These are phyloP conservation scores for Chionodraco myersi DNA, from an alignment of 2,113 vertebrate genomes.

Conservation along the genomic window DNA sequence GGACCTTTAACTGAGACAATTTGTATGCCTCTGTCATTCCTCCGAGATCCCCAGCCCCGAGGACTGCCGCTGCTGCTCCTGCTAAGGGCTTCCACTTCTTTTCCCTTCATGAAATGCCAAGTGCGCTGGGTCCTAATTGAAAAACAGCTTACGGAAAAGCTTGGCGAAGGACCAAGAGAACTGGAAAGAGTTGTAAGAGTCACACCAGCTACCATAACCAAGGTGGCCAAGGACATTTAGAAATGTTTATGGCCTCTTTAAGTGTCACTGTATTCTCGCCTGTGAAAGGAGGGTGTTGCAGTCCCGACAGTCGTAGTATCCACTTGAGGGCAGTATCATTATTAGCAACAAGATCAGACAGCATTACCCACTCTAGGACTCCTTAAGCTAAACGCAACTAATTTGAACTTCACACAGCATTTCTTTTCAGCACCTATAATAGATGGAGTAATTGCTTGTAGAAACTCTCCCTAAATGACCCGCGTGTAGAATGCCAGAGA, in stretches of 20 bases:
- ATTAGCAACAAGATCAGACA: slow-evolving; percentile 18
- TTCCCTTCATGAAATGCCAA: slow-evolving; percentile 65
- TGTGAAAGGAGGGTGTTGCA: slow-evolving; percentile 14
- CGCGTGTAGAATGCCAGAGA: slow-evolving; percentile 30
- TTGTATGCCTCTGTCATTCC: slow-evolving; percentile 67
- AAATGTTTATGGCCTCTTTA: slow-evolving; percentile 58
- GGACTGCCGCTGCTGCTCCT: slow-evolving; percentile 24
- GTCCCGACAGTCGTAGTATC: slow-evolving; percentile 21
- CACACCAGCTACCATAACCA: slow-evolving; percentile 65
- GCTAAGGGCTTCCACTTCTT: slow-evolving; percentile 46
- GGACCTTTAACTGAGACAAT: slow-evolving; percentile 72
- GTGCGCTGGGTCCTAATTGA: slow-evolving; percentile 53
- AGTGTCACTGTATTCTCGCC: slow-evolving; percentile 33
- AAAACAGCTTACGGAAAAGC: slow-evolving; percentile 60
- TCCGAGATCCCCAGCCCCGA: slow-evolving; percentile 22
- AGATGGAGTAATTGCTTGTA: slow-evolving; percentile 50
- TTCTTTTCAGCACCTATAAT: slow-evolving; percentile 29
- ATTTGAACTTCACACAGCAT: slow-evolving; percentile 25
- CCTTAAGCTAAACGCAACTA: slow-evolving; percentile 33
- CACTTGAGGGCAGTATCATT: slow-evolving; percentile 75
- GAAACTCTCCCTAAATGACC: slow-evolving; percentile 67
- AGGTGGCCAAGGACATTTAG: slow-evolving; percentile 55
- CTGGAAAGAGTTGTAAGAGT: slow-evolving; percentile 66
- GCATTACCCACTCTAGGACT: slow-evolving; percentile 28
- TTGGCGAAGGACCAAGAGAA: slow-evolving; percentile 45